Evolutionary conservation across 2,888 invertebrate genomes (phyloP), one percentile per base, ranked within the genome.

Genomic region (Apotomis turbidana): DNA sequence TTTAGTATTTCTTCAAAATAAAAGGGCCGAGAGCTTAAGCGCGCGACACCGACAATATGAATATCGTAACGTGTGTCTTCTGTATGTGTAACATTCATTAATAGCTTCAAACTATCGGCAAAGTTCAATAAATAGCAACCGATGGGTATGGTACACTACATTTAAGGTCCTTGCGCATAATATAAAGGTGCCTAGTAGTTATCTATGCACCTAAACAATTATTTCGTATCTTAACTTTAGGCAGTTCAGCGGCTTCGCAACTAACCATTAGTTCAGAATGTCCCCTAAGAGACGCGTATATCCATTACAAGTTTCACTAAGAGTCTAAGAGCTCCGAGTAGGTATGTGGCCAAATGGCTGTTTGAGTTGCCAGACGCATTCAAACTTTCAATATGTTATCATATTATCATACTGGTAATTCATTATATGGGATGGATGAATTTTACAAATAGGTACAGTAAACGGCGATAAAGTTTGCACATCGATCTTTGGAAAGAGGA

Each of bases 231-330:
- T 44, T 52, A 77, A 76, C 73, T 76, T 76, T n/a, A 41, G 55
- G 63, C 73, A 70, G 60, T 73, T 73, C 61, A 67, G 68, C 52
- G 74, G 74, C 70, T 71, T 74, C 69, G 46, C 68, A 61, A 74
- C 71, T 76, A 73, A 71, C 73, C 55, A 73, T 74, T 63, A 73
- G 71, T 73, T 68, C 71, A 77, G 76, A 83, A 86, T 85, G 80
- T 76, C 79, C 79, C 87, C 83, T 75, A 54, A 74, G 86, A 83
- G 87, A 80, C 81, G 78, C 78, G 80, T 83, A 79, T 79, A 81
- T 83, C 81, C 83, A 85, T 86, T 86, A 85, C 78, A 83, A 85
- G 81, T 86, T 84, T 79, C 78, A 76, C 76, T 80, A 82, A 81
- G 79, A 79, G 73, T 69, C 77, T 77, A 78, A 80, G 77, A 78